Evolutionary conservation across 2,797 vertebrate species (phyloP), one percentile per base, ranked within the genome.

Genomic region (Chelon labrosus): DNA sequence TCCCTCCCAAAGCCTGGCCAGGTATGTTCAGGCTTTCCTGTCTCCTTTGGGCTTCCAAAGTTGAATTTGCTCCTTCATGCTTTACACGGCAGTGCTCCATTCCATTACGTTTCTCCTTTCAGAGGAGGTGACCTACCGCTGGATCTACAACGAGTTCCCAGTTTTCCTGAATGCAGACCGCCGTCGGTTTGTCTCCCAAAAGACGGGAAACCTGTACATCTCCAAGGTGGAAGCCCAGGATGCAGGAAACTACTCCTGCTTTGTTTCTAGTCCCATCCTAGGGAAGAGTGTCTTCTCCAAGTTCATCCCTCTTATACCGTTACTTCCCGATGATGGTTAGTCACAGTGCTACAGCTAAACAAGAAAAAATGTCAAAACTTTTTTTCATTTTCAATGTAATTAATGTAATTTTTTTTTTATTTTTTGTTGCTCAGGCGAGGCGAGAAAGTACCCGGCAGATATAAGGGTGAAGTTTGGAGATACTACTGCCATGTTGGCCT

Each of bases 211-310:
- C 89, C 94, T 99, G 52, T 99, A 99, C 92, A 99, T 99, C 65
- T 94, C 98, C 37, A 98, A 98, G 81, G 97, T 98, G 17, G 98
- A 99, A 86, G 93, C 95, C 67, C 95, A 96, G 25, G 98, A 99
- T 75, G 96, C 93, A 27, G 98, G 98, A 73, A 99, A 99, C 94
- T 99, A 99, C 77, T 99, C 98, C 0, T 99, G 98, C 87, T 99
- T 98, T 56, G 97, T 98, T 47, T 98, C 97, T 63, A 99, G 97
- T 76, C 97, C 97, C 63, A 92, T 96, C 11, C 96, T 96, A 47
- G 96, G 97, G 20, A 98, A 98, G 93, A 99, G 97, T 1, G 98
- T 99, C 59, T 98, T 98, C 94, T 99, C 98, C 90, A 98, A 96
- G 90, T 97, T 96, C 74, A 98, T 97, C 82, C 92, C 97, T 3